phyloP scores from a whole-genome alignment of 2,888 invertebrate species.

The Eupeodes latifasciatus region DNA sequence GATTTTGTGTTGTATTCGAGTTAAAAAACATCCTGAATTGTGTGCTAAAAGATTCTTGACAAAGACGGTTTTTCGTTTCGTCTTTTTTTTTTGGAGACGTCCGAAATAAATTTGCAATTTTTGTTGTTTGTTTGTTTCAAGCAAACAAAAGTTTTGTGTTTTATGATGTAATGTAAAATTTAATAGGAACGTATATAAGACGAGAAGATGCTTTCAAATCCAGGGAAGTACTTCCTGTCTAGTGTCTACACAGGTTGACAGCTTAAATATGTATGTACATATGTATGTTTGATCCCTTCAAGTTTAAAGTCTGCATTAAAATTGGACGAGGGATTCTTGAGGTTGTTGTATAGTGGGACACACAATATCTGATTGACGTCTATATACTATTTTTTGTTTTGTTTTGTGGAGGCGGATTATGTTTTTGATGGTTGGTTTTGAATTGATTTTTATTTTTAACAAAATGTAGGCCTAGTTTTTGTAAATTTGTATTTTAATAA shows the following conservation, averaged over 20 bases:
- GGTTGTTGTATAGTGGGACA: conserved; percentile 5
- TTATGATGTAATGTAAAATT: conserved; percentile 42
- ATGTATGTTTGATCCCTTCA: background rate
- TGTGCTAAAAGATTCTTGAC: conserved; percentile 51
- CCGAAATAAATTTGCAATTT: conserved; percentile 56
- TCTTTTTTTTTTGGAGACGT: conserved; percentile 10
- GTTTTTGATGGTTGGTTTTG: background rate
- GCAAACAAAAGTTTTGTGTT: background rate
- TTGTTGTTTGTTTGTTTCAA: background rate
- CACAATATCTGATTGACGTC: conserved; percentile 2
- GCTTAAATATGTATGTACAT: background rate
- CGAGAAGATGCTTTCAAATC: background rate
- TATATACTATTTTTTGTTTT: too few species aligned
- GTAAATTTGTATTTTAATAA: too few species aligned
- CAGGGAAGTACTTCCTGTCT: conserved; percentile 38
- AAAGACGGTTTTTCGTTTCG: background rate
- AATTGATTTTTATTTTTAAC: conserved; percentile 11
- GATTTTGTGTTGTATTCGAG: conserved; percentile 33
- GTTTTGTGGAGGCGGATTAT: background rate
- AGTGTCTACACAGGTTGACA: conserved; percentile 38
- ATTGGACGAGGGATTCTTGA: background rate
- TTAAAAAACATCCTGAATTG: conserved; percentile 51
- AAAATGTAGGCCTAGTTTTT: background rate
- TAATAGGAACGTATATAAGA: background rate
- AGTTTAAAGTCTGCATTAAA: background rate